These are phyloP conservation scores for Sminthopsis crassicaudata DNA, from an alignment of 2,113 vertebrate genomes.

Conservation along the genomic window DNA sequence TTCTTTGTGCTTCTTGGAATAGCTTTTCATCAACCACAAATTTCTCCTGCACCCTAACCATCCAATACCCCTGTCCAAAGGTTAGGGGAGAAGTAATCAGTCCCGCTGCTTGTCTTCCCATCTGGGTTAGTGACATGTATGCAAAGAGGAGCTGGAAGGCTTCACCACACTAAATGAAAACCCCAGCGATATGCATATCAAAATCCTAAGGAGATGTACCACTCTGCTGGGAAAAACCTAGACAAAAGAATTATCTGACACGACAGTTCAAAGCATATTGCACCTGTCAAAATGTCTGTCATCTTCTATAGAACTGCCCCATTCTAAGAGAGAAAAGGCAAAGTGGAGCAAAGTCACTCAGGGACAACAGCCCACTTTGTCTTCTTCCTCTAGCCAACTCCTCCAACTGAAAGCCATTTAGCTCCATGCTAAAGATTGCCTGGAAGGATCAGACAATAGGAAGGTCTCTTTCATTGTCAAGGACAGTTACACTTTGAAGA, in stretches of 20 bases:
- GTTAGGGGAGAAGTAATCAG: constrained; percentile 60
- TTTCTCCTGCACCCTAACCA: constrained; percentile 56
- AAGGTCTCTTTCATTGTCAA: constrained; percentile 93
- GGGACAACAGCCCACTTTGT: constrained; percentile 92
- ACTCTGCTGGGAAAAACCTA: constrained; percentile 88
- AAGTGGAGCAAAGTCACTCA: constrained; percentile 88
- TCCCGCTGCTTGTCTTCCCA: constrained; percentile 61
- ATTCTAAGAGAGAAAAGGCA: constrained; percentile 87
- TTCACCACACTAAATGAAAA: constrained; percentile 85
- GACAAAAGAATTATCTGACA: constrained; percentile 94
- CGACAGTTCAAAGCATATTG: constrained; percentile 97
- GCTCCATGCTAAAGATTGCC: constrained; percentile 88
- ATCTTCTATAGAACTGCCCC: constrained; percentile 88
- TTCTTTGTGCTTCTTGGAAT: not conserved
- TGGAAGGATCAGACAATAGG: constrained; percentile 88
- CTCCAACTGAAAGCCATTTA: constrained; percentile 90
- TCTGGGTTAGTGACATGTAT: constrained; percentile 78
- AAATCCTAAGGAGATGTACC: constrained; percentile 84
- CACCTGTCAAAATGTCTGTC: constrained; percentile 94
- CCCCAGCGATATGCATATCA: constrained; percentile 86
- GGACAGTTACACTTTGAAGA: constrained; percentile 95
- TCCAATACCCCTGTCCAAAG: constrained; percentile 54
- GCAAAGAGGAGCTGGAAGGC: constrained; percentile 80
- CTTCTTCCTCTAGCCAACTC: constrained; percentile 86
- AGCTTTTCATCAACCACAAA: constrained; percentile 39